phyloP scores from a whole-genome alignment of 2,797 vertebrate genomes.

The Tokudaia muenninki region DNA sequence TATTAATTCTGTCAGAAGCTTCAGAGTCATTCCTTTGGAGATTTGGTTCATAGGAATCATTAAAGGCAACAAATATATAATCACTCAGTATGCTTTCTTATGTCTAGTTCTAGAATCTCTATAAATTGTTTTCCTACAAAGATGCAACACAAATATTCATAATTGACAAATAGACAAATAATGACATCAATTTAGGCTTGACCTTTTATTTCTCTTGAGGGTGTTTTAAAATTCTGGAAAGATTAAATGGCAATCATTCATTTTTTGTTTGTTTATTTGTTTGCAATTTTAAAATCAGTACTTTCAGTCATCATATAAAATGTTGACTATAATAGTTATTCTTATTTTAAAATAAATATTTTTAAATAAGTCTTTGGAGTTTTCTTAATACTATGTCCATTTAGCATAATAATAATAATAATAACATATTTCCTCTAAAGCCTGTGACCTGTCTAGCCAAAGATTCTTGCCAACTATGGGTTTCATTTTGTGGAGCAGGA shows the following conservation, averaged over 20 bases:
- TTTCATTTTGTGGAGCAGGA: not conserved
- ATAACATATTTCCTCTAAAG: not conserved
- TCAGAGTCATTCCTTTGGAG: not conserved
- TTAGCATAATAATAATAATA: slow-evolving; percentile 1
- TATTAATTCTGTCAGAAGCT: not conserved
- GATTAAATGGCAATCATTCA: not conserved
- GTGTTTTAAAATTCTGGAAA: slow-evolving; percentile 23
- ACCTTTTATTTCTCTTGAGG: not conserved
- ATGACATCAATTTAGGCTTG: slow-evolving; percentile 9
- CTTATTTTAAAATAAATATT: slow-evolving; percentile 45
- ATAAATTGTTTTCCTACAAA: not conserved
- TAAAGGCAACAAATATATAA: not conserved
- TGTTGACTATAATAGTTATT: not conserved
- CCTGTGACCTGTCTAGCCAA: not conserved
- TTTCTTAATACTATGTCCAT: not conserved
- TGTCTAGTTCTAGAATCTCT: slow-evolving; percentile 22
- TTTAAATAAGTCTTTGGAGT: not conserved
- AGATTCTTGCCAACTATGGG: not conserved
- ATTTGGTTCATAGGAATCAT: slow-evolving; percentile 44
- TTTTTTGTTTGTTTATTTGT: not conserved
- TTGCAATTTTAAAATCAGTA: slow-evolving; percentile 26
- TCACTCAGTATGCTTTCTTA: not conserved
- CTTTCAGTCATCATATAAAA: slow-evolving; percentile 10
- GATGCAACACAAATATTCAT: slow-evolving; percentile 29
- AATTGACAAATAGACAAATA: slow-evolving; percentile 14